phyloP scores from a whole-genome alignment of 2,113 vertebrate genomes.

The Ameiurus melas region DNA sequence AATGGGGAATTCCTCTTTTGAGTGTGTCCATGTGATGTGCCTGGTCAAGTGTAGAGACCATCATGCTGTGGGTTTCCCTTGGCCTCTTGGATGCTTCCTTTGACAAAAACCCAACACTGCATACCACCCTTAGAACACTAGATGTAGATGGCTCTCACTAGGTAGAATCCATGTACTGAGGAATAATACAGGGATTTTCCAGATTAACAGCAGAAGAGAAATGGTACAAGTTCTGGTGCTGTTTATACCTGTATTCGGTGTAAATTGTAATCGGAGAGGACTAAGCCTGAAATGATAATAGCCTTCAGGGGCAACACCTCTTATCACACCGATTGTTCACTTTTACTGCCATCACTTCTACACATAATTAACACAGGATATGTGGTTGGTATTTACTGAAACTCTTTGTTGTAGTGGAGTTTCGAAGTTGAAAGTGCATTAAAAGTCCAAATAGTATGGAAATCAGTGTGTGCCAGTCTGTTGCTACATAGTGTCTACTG shows the following conservation, averaged over 20 bases:
- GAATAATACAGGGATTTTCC: slow-evolving; percentile 16
- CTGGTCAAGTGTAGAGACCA: background rate
- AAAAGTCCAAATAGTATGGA: background rate
- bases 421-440: background rate
- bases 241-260: background rate
- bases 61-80: too few relatives aligned
- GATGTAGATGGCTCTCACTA: background rate
- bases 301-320: background rate
- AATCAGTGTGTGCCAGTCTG: background rate
- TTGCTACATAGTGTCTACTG: background rate
- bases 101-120: background rate
- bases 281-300: slow-evolving; percentile 12
- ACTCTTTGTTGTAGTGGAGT: slow-evolving; percentile 2
- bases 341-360: slow-evolving; percentile 4
- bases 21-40: slow-evolving; percentile 19
- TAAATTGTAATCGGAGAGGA: background rate
- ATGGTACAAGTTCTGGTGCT: background rate
- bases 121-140: background rate
- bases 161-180: background rate
- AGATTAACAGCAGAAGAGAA: background rate
- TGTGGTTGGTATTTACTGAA: slow-evolving; percentile 49
- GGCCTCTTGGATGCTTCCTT: too few relatives aligned
- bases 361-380: slow-evolving; percentile 52
- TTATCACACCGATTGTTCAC: background rate
- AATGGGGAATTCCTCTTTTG: slow-evolving; percentile 1